A percentile compares a stretch with the other conserved stretches of the same genome.
Conservation (phyloP, 2,797 vertebrate species). For the Pseudomugil gertrudae region DNA sequence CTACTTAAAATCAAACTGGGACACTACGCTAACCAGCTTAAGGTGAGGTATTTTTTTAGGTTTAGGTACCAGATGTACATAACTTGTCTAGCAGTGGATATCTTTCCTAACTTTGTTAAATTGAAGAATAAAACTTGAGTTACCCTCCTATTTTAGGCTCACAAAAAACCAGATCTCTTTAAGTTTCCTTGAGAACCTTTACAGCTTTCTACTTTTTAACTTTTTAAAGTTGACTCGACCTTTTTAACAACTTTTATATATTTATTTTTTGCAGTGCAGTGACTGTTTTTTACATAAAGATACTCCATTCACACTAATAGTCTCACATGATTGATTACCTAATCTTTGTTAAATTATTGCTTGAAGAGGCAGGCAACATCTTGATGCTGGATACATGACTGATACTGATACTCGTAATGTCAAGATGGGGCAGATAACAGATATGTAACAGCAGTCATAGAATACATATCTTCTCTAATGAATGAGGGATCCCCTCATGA, state of each 20-base stretch:
- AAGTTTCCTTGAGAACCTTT: no score
- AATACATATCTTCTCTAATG: background rate
- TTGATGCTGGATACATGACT: background rate
- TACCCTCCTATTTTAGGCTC: background rate
- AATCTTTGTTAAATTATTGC: background rate
- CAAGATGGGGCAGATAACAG: background rate
- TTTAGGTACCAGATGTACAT: no score
- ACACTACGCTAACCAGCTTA: slow-evolving; percentile 93
- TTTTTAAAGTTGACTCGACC: background rate
- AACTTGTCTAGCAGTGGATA: no score
- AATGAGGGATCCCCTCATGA: background rate
- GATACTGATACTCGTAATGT: background rate
- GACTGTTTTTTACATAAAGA: background rate
- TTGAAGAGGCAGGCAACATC: background rate
- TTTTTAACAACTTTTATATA: background rate
- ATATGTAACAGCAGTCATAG: background rate
- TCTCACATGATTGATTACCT: background rate
- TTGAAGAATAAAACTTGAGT: background rate
- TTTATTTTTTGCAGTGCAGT: background rate
- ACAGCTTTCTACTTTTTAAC: no score
- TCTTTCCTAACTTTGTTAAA: background rate
- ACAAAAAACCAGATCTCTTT: background rate
- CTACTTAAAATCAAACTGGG: slow-evolving; percentile 96
- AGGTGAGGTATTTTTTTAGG: slow-evolving; percentile 73
- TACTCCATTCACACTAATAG: background rate